A percentile compares a stretch with the other conserved stretches of the same genome.
phyloP scores from a whole-genome alignment of 2,113 vertebrate genomes.

The Callospermophilus lateralis region DNA sequence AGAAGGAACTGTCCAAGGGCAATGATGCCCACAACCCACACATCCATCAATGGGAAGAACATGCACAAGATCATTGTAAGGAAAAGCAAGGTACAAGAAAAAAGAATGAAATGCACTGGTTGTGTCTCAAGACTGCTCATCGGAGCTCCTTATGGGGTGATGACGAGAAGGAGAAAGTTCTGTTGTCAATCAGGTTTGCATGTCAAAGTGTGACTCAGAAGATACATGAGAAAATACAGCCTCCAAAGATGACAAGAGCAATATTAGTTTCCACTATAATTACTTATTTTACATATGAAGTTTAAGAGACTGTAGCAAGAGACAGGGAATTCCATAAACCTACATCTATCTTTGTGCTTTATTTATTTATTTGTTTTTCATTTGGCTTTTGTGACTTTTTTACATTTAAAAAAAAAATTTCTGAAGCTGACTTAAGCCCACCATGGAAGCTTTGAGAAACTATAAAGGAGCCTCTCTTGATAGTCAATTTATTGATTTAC shows the following conservation, averaged over 20 bases:
- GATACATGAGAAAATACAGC: neutral
- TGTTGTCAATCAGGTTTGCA: neutral
- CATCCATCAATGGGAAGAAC: too few relatives aligned
- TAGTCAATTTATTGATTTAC: conserved; percentile 68
- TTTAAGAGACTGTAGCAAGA: neutral
- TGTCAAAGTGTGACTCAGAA: neutral
- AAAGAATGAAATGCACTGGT: accelerated
- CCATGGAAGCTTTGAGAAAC: conserved; percentile 44
- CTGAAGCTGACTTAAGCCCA: neutral
- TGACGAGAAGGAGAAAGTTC: neutral
- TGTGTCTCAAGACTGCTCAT: neutral
- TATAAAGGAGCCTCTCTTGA: conserved; percentile 56
- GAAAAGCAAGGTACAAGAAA: too few relatives aligned
- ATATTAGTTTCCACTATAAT: neutral
- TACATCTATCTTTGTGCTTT: neutral
- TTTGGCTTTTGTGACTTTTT: neutral
- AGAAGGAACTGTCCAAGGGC: neutral
- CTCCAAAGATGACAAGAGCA: neutral
- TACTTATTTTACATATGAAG: neutral
- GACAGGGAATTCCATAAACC: neutral
- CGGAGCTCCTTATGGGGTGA: accelerated
- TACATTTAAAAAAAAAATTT: neutral
- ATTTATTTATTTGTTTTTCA: neutral
- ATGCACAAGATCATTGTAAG: neutral
- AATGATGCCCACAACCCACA: too few relatives aligned